Conservation (phyloP, 2,888 invertebrate species). For the Drosophila imparisetae region DNA sequence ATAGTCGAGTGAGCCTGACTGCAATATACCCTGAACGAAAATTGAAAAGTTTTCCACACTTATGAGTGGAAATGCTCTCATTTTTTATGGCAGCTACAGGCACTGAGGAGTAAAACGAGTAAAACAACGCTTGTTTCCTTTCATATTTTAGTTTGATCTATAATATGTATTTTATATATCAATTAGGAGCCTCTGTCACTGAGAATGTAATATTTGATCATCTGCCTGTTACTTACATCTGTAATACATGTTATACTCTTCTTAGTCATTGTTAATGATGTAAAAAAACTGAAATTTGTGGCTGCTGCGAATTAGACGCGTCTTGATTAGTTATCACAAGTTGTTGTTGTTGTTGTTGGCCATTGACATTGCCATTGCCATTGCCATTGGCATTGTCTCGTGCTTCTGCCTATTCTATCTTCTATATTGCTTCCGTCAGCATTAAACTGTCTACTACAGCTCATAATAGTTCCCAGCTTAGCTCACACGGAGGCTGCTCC, state of each 20-base stretch:
- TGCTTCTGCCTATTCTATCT: constrained; percentile 61
- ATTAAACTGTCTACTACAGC: constrained; percentile 62
- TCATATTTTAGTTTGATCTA: neutral
- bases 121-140: neutral
- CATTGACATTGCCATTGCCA: constrained; percentile 12
- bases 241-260: neutral
- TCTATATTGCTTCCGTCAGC: constrained; percentile 72
- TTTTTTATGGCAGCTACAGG: neutral
- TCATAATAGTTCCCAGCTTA: constrained; percentile 70
- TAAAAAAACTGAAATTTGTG: constrained; percentile 20
- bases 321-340: constrained; percentile 45
- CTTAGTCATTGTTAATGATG: neutral
- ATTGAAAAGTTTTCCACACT: neutral
- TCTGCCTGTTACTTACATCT: neutral
- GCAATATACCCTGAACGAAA: neutral
- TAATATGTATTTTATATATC: neutral
- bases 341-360: constrained; percentile 1
- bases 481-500: constrained; percentile 35
- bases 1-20: neutral
- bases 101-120: neutral
- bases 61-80: neutral
- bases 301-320: constrained; percentile 6
- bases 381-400: constrained; percentile 54
- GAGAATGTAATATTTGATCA: neutral
- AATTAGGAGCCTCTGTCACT: neutral